Conservation (phyloP, 2,797 vertebrate genomes). For the Eurystomus glaucurus region DNA sequence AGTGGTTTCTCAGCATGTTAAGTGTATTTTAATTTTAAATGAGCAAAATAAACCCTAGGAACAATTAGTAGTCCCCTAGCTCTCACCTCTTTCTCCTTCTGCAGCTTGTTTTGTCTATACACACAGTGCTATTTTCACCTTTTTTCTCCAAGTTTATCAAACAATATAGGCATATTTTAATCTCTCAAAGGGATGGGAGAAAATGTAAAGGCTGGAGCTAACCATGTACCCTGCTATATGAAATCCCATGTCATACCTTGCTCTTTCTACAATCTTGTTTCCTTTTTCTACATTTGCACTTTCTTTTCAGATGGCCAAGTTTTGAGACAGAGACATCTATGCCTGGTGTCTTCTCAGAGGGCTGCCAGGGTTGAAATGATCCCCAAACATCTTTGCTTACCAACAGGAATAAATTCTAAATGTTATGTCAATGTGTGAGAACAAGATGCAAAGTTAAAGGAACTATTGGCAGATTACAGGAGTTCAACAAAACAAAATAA, state of each 20-base stretch:
- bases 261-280: not conserved
- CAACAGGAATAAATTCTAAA: not conserved
- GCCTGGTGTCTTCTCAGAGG: not conserved
- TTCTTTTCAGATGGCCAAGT: not conserved
- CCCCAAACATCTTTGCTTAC: not conserved
- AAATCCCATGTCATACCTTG: not conserved
- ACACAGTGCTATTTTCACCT: not conserved
- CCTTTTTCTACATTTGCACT: not conserved
- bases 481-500: not conserved
- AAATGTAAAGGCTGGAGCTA: not conserved
- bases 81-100: not conserved
- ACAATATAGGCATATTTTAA: not conserved
- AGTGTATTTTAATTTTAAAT: not conserved
- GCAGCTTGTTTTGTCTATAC: not conserved
- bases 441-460: not conserved
- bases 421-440: not conserved
- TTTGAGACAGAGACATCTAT: not conserved
- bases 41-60: not conserved
- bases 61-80: not conserved
- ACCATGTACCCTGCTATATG: not conserved
- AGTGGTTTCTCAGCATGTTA: not conserved
- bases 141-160: not conserved
- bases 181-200: not conserved
- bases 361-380: not conserved
- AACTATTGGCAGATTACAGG: accelerated